These are phyloP conservation scores for Theristicus caerulescens DNA, from an alignment of 2,113 vertebrate genomes.

Conservation along the genomic window DNA sequence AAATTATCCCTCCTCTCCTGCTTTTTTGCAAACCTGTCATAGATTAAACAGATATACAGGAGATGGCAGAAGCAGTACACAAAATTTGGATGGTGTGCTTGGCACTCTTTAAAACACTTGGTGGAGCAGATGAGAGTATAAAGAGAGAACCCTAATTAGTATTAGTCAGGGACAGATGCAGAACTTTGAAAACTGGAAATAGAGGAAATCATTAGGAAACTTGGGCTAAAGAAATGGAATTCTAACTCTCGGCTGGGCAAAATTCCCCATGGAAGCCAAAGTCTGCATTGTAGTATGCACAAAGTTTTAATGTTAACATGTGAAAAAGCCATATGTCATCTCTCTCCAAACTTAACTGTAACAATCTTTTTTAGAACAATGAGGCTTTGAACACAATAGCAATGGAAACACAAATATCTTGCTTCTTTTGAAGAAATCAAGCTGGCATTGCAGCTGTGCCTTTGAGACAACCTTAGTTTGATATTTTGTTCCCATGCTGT, in stretches of 20 bases:
- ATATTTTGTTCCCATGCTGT: neutral
- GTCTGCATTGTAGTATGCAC: neutral
- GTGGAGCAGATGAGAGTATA: neutral
- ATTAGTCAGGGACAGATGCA: neutral
- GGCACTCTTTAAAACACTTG: constrained; percentile 20
- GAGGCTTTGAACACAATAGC: neutral
- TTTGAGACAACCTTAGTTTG: neutral
- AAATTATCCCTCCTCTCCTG: neutral
- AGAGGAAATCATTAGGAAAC: neutral
- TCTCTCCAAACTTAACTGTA: neutral
- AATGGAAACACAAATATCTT: neutral
- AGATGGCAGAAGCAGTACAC: constrained; percentile 55
- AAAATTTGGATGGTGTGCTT: constrained; percentile 1
- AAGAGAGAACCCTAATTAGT: neutral
- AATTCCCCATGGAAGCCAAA: neutral
- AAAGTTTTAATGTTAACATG: neutral
- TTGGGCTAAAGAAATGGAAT: neutral
- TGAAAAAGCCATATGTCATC: fast-evolving
- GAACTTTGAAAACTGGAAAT: neutral
- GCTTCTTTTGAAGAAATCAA: neutral
- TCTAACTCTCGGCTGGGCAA: neutral
- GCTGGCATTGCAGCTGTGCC: neutral
- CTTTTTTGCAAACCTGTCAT: neutral
- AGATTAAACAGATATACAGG: constrained; percentile 41
- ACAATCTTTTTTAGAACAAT: neutral